A percentile compares a stretch with the other conserved stretches of the same genome.
phyloP scores from a whole-genome alignment of 1,140 invertebrate genomes.

The Brachionus rotundiformis region DNA sequence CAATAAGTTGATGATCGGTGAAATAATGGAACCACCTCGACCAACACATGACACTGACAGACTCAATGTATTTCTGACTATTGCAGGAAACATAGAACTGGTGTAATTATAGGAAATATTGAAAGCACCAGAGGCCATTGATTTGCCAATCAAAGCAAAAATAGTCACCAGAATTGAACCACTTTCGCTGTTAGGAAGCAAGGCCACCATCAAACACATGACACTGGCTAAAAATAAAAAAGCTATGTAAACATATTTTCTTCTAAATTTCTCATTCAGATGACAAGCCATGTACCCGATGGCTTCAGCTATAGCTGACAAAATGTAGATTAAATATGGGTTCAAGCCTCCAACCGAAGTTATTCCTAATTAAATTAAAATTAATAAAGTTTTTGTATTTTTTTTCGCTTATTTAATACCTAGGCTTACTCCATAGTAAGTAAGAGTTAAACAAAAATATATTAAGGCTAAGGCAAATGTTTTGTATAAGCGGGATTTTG shows the following conservation, averaged over 20 bases:
- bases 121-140: conserved; percentile 16
- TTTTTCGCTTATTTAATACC: neutral
- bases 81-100: neutral
- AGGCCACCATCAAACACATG: neutral
- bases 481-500: neutral
- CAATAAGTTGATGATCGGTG: conserved; percentile 14
- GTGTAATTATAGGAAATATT: conserved; percentile 24
- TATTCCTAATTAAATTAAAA: conserved; percentile 30
- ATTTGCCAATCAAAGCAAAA: conserved; percentile 39
- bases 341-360: neutral
- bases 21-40: conserved; percentile 1
- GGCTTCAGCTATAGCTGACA: neutral
- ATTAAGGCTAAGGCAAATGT: neutral
- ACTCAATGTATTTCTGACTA: neutral
- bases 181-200: neutral
- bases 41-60: conserved; percentile 6
- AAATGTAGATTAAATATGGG: conserved; percentile 10
- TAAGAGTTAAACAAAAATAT: conserved; percentile 8
- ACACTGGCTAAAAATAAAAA: conserved; percentile 14
- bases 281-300: conserved; percentile 19
- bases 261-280: conserved; percentile 25
- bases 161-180: neutral
- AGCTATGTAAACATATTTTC: conserved; percentile 17
- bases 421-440: conserved; percentile 15
- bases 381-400: neutral